Conservation (phyloP, 2,888 invertebrate genomes). For the Conchocele bisecta region DNA sequence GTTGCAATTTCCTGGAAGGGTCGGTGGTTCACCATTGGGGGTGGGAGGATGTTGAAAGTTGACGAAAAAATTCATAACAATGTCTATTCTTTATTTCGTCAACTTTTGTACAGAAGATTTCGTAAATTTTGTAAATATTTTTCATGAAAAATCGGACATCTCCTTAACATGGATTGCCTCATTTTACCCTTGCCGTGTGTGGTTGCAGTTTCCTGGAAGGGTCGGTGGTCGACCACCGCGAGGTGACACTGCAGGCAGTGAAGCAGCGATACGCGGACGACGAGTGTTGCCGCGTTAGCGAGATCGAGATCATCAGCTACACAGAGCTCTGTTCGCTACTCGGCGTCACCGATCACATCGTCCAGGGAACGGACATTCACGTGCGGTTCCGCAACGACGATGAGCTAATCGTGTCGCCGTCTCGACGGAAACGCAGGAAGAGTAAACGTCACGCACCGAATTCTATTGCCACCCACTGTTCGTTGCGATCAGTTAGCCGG, state of each 20-base stretch:
- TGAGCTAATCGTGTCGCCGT: constrained; percentile 78
- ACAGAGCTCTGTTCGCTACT: constrained; percentile 71
- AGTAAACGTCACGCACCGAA: constrained; percentile 22
- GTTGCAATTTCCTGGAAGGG: constrained; percentile 76
- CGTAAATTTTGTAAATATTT: no score
- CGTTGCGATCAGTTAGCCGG: constrained; percentile 25
- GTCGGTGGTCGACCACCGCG: constrained; percentile 78
- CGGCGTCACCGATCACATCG: constrained; percentile 73
- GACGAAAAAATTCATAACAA: no score
- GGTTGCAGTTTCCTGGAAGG: constrained; percentile 76
- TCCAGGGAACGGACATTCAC: constrained; percentile 66
- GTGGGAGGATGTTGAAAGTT: no score
- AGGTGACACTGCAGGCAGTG: constrained; percentile 78
- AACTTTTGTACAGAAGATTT: no score
- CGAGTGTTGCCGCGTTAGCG: constrained; percentile 73
- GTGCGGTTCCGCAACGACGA: constrained; percentile 72
- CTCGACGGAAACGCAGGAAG: constrained; percentile 61
- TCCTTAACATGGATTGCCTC: no score
- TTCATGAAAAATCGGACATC: no score
- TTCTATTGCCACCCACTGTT: constrained; percentile 40
- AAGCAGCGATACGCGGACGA: constrained; percentile 78
- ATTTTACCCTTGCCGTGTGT: no score
- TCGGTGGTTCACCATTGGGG: constrained; percentile 78
- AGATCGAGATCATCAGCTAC: constrained; percentile 74
- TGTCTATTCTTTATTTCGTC: no score